phyloP scores from a whole-genome alignment of 2,797 vertebrate species.

The Cossypha caffra region DNA sequence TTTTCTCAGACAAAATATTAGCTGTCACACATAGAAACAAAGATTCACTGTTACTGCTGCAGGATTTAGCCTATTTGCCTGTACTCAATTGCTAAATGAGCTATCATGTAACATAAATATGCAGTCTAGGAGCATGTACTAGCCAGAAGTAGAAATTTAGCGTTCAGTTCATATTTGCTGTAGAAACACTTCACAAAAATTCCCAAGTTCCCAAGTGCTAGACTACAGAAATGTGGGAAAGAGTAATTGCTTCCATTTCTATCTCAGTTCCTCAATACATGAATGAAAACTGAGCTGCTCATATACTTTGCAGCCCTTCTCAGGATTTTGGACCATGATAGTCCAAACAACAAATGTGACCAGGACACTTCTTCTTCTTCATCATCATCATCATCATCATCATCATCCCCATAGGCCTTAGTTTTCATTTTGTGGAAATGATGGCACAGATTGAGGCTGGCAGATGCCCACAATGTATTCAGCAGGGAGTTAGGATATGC shows the following conservation, averaged over 20 bases:
- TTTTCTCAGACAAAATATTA: background rate
- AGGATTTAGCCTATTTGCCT: background rate
- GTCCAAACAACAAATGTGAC: background rate
- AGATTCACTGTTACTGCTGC: background rate
- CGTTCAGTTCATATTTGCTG: background rate
- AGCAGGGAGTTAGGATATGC: background rate
- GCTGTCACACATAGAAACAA: background rate
- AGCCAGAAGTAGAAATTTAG: background rate
- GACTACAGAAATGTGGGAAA: background rate
- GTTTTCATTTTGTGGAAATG: background rate
- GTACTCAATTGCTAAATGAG: background rate
- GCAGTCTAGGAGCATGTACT: background rate
- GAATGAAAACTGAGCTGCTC: background rate
- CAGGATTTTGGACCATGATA: background rate
- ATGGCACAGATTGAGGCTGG: background rate
- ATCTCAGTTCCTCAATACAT: background rate
- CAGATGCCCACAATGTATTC: accelerated
- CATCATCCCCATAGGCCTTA: background rate
- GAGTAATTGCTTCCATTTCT: background rate
- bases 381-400: no score
- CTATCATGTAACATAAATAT: background rate
- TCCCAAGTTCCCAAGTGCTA: background rate
- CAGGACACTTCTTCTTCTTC: background rate
- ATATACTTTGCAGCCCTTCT: background rate
- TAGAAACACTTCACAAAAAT: background rate